phyloP scores from a whole-genome alignment of 2,888 invertebrate genomes.

The Acronicta alni region DNA sequence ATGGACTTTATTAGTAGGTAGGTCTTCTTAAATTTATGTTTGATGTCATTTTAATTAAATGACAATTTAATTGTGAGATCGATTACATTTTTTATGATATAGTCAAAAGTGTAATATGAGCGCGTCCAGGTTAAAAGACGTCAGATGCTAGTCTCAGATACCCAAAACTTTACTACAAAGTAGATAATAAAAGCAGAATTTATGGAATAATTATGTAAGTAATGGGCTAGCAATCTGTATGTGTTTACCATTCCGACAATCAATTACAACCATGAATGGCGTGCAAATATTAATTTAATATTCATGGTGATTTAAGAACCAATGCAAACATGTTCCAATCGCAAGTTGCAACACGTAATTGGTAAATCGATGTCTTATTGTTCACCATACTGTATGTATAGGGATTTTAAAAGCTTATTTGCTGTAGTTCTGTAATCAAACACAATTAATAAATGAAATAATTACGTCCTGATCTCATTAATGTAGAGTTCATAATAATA shows the following conservation, averaged over 20 bases:
- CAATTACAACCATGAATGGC: conserved; percentile 41
- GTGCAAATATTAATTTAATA: conserved; percentile 47
- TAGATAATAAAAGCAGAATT: not conserved
- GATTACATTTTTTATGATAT: conserved; percentile 1
- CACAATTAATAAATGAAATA: not conserved
- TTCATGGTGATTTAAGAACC: conserved; percentile 34
- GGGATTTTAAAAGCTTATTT: too few species aligned
- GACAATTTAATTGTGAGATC: not conserved
- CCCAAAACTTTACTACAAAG: not conserved
- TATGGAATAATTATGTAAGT: not conserved
- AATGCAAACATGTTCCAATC: conserved; percentile 30
- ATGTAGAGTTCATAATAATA: too few species aligned
- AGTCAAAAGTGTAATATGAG: too few species aligned
- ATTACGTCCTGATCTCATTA: too few species aligned
- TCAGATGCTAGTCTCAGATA: not conserved
- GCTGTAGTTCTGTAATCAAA: too few species aligned
- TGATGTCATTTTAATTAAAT: too few species aligned
- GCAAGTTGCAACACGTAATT: conserved; percentile 2
- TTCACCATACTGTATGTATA: not conserved
- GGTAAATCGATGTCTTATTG: not conserved
- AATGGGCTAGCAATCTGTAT: not conserved
- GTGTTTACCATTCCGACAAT: conserved; percentile 11
- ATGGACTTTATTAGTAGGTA: too few species aligned
- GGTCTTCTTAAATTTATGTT: too few species aligned
- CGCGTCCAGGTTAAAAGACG: too few species aligned